Evolutionary conservation across 2,888 invertebrate species (phyloP).

Genomic region (Apodemia duryi): DNA sequence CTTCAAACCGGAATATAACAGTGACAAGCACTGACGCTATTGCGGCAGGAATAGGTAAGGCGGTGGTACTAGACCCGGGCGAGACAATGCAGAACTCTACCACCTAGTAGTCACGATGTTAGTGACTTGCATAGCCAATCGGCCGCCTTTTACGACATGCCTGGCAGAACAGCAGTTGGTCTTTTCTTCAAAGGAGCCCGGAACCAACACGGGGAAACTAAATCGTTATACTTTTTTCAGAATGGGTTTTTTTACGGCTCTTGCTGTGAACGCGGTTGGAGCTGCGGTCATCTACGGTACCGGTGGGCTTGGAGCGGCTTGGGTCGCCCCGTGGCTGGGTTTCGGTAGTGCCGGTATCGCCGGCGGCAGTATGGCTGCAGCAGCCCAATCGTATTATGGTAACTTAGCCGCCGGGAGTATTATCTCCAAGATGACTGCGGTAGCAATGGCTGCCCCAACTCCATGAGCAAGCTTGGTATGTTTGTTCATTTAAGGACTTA

Average conservation of each 20-base stretch:
- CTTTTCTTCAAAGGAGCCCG: too few species aligned
- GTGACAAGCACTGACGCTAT: too few species aligned
- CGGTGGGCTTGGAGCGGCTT: slow-evolving; percentile 47
- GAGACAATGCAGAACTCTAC: too few species aligned
- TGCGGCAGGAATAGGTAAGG: too few species aligned
- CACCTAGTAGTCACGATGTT: too few species aligned
- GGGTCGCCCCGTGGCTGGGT: slow-evolving; percentile 51
- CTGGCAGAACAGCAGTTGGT: too few species aligned
- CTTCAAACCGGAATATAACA: too few species aligned
- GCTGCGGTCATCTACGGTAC: slow-evolving; percentile 51
- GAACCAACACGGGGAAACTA: too few species aligned
- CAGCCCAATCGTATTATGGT: slow-evolving; percentile 57
- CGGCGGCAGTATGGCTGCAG: slow-evolving; percentile 53
- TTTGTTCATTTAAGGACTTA: too few species aligned
- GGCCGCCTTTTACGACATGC: too few species aligned
- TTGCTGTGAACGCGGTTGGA: slow-evolving; percentile 47
- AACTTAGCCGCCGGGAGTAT: slow-evolving; percentile 58
- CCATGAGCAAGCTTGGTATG: slow-evolving; percentile 40
- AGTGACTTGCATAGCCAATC: too few species aligned
- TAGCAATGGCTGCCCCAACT: slow-evolving; percentile 60
- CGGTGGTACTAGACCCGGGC: too few species aligned
- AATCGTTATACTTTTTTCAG: slow-evolving; percentile 9
- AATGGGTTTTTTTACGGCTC: slow-evolving; percentile 51
- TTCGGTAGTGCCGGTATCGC: slow-evolving; percentile 52
- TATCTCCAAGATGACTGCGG: slow-evolving; percentile 52